Conservation (phyloP, 2,797 vertebrate genomes). For the Gallinago stenura region DNA sequence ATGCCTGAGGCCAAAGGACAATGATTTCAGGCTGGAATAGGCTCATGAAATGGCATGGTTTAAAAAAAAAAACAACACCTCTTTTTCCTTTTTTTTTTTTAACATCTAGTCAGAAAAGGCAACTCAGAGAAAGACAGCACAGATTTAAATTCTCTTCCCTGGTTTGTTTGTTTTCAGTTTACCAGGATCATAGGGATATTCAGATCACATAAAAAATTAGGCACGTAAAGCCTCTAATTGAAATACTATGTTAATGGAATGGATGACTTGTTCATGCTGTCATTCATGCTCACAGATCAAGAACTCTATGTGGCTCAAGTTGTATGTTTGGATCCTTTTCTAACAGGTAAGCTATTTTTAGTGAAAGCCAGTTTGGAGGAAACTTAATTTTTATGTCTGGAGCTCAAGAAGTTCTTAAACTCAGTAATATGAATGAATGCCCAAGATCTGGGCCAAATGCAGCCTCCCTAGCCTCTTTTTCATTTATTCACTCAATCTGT, state of each 20-base stretch:
- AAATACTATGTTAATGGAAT: background rate
- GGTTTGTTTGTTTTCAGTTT: background rate
- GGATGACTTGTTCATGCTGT: background rate
- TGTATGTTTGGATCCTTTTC: background rate
- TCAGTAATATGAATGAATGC: background rate
- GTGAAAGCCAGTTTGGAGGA: background rate
- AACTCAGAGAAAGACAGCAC: background rate
- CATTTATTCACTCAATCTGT: slow-evolving; percentile 49
- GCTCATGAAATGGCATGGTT: background rate
- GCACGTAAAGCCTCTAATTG: background rate
- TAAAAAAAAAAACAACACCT: rapidly evolving
- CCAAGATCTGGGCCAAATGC: slow-evolving; percentile 21
- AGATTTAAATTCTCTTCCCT: background rate
- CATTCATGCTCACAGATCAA: background rate
- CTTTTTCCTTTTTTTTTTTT: background rate
- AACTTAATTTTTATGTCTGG: background rate
- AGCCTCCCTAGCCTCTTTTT: slow-evolving; percentile 24
- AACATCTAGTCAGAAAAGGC: background rate
- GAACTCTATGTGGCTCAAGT: background rate
- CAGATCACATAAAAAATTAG: background rate
- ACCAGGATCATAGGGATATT: background rate
- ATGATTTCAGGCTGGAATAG: background rate
- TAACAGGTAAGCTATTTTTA: background rate
- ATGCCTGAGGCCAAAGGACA: background rate
- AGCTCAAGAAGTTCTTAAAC: background rate